Percentiles rank a stretch among this genome's conserved stretches.
Evolutionary conservation across 2,888 invertebrate species (phyloP).

Genomic region (Heteropelma amictum): DNA sequence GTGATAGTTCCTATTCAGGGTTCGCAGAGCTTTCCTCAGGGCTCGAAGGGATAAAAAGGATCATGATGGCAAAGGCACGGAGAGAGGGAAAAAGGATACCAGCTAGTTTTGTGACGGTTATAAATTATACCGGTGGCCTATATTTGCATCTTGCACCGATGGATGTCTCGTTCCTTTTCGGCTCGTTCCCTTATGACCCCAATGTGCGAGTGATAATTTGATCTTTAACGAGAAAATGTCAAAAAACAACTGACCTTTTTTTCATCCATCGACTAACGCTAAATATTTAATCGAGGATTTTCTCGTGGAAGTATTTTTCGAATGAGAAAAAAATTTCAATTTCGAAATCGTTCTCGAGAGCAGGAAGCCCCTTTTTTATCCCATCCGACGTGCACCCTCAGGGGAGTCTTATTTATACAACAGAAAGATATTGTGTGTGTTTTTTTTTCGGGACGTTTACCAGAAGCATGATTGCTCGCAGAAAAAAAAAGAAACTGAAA

Average conservation of each 20-base stretch:
- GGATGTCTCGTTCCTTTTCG: constrained; percentile 54
- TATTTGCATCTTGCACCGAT: constrained; percentile 70
- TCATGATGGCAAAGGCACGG: neutral
- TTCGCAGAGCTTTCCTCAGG: constrained; percentile 34
- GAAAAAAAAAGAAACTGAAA: constrained; percentile 9
- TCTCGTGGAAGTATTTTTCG: no score
- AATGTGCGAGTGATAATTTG: no score
- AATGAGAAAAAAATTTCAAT: neutral
- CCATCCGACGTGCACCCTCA: neutral
- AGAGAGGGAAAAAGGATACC: constrained; percentile 21
- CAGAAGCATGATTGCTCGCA: constrained; percentile 6
- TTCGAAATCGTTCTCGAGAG: neutral
- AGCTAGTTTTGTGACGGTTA: constrained; percentile 67
- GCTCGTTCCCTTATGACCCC: constrained; percentile 9
- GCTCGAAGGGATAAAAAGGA: constrained; percentile 12
- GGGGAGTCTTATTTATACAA: neutral
- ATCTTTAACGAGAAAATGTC: no score
- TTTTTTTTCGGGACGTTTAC: constrained; percentile 2
- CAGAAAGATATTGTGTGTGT: neutral
- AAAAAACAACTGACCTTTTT: no score
- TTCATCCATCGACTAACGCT: no score
- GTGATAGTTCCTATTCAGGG: constrained; percentile 9
- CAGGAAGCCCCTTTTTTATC: neutral
- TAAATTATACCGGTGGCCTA: constrained; percentile 75
- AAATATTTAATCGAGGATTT: no score